Evolutionary conservation across 2,113 vertebrate genomes (phyloP).

Genomic region (Panurus biarmicus): DNA sequence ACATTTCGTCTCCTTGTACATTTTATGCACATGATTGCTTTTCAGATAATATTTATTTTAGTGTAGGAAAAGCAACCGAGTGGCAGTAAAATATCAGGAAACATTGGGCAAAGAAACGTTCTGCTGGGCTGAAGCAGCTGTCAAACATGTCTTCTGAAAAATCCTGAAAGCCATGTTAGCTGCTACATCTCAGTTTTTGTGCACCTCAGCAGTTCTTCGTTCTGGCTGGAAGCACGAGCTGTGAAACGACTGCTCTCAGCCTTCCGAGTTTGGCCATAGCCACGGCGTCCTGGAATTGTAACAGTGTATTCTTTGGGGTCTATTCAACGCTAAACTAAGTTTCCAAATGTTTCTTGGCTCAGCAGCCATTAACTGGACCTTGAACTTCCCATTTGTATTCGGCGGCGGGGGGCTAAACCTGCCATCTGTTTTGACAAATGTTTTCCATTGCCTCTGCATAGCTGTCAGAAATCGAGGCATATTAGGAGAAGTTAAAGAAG

Average conservation of each 20-base stretch:
- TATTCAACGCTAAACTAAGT: not conserved
- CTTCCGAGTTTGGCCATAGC: not conserved
- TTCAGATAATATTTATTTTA: not conserved
- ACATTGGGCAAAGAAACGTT: not conserved
- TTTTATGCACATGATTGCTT: not conserved
- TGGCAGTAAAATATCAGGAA: not conserved
- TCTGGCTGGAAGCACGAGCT: not conserved
- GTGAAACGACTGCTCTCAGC: not conserved
- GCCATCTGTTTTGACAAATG: constrained; percentile 37
- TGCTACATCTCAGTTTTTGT: not conserved
- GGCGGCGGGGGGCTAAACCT: not conserved
- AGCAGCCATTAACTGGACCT: not conserved
- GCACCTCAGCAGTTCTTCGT: not conserved
- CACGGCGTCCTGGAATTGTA: not conserved
- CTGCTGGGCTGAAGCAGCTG: not conserved
- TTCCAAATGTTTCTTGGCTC: constrained; percentile 19
- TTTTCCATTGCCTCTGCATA: constrained; percentile 29
- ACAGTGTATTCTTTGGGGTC: constrained; percentile 28
- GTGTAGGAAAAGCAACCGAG: not conserved
- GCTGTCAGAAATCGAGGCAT: not conserved
- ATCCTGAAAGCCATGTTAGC: not conserved
- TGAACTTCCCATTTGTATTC: not conserved
- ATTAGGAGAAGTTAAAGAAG: not conserved
- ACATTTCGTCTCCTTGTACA: not conserved
- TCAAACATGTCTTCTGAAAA: not conserved